Evolutionary conservation across 2,797 vertebrate genomes (phyloP), one percentile per base, ranked within the genome.

Genomic region (Myoxocephalus aenaeus): DNA sequence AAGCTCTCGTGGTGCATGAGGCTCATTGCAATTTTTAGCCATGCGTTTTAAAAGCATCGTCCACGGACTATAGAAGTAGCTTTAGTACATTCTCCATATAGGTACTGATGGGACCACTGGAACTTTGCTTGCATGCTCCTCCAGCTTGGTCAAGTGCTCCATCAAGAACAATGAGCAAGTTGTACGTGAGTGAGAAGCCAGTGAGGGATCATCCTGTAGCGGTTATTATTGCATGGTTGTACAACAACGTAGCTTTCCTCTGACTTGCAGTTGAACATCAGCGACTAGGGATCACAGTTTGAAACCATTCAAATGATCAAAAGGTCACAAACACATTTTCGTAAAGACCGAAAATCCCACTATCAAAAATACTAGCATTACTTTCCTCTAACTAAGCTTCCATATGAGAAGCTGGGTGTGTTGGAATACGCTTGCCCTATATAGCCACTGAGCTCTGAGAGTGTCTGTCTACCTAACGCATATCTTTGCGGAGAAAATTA

Each of bases 101-200:
- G 18, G 10, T 44, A 22, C 32, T 51, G 5, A 65, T 25, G 32
- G 79, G 20, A 58, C 48, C 59, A 69, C 42, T 77, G 36, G 63
- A 76, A 36, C 32, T 29, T 14, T 59, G 11, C 68, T 65, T 73
- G 59, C 53, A 77, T 38, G 18, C 70, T 80, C 58, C 42, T 65
- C 29, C 18, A 63, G 44, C 27, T 36, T 57, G 22, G 25, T 18
- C 6, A 50, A 86, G 75, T 22, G 64, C 54, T 73, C 25, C 65
- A 73, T 87, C 8, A 70, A 71, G 44, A 73, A 73, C 44, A 87
- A 66, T 86, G 73, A 86, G 48, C 20, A 58, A 27, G 61, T 4
- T 62, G 36, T 65, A 58, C 42, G 40, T 65, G 67, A 57, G 36
- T 18, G 34, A 8, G 48, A 51, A 51, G 48, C 20, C 20, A 51